Evolutionary conservation across 2,888 invertebrate species (phyloP), one percentile per base, ranked within the genome.

Genomic region (Dione vanillae): DNA sequence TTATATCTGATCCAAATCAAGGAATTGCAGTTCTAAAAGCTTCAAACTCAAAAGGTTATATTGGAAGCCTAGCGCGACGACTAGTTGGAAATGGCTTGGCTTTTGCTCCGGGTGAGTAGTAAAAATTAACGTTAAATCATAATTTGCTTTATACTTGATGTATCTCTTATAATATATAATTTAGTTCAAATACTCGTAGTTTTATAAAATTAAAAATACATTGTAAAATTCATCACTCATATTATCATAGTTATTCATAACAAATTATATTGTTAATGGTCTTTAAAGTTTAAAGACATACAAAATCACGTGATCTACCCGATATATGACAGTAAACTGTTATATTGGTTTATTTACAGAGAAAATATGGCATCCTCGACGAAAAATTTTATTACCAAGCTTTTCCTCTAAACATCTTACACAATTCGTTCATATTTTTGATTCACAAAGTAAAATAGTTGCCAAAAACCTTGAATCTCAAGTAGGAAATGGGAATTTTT

Each of bases 401-500:
- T 19, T 52, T 3, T 52, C 52, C 27, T 14, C 56, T 10, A 67
- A 54, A 35, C 35, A 67, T 14, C 14, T 67, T 11, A 19, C 19
- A 0, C 41, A 37, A 6, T 67, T 61, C 16, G 51, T 67, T 11
- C 8, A 12, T 19, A 27, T 67, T 27, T 67, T 67, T 43, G 61
- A 67, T 1, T 27, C 19, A 43, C 51, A 61, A 12, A 43, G 41
- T 10, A 61, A 52, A 14, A 41, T 51, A 2, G 41, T 27, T 12
- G 61, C 49, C 3, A 40, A 52, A 35, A 47, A 41, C 11, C 41
- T 67, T 2, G 35, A 61, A 20, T 27, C 51, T 9, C 16, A 41
- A 8, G 61, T 51, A n/a, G 52, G 61, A 52, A 59, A 43, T 10
- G 61, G 52, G 0, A 52, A 67, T 10, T 51, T 67, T 12, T 51